Base-by-base conservation (phyloP, 1,140 invertebrate genomes). In the Neomicropteryx cornuta region DNA sequence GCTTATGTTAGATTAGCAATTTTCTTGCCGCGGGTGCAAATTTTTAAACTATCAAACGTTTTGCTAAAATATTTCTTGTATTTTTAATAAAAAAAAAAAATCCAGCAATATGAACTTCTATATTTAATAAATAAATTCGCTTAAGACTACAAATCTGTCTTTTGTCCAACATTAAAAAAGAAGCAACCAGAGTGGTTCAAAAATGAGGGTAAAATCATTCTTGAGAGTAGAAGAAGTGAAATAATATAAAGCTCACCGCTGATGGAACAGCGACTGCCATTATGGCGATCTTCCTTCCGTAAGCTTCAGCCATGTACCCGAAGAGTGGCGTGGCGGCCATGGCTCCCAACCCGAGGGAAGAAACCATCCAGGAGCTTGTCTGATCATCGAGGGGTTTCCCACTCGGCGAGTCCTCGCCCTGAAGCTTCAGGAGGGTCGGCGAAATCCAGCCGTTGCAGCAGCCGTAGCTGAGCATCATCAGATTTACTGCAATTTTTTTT, bases 401-500 rank as follows among this genome's bases (percentile, higher is more conserved):
- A 0, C 66, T 43, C 0, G 70, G 68, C 0, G 60, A 57, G 13
- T 52, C 17, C 0, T 51, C 29, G 1, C 60, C 60, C 33, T 61
- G 55, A 2, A 75, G 39, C n/a, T 56, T 43, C 1, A 62, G 64
- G 5, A 61, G 53, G 41, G 66, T 56, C 1, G 72, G 70, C 0
- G 73, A 71, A 5, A 63, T 46, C 72, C 72, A 76, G 8, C 72
- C 70, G 1, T 65, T 35, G 22, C 66, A 58, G 13, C 60, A 46
- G 0, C 73, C 74, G 35, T 72, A 70, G 0, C 56, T 50, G n/a
- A 75, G 41, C 0, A 60, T 33, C 3, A 65, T 55, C 0, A 71
- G 33, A 42, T 75, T 75, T 13, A 59, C 75, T 77, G 54, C 2
- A n/a, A n/a, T n/a, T n/a, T n/a, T n/a, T n/a, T n/a, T n/a, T n/a